These are phyloP conservation scores for Mantis religiosa DNA, from an alignment of 2,888 invertebrate species.

Conservation along the genomic window DNA sequence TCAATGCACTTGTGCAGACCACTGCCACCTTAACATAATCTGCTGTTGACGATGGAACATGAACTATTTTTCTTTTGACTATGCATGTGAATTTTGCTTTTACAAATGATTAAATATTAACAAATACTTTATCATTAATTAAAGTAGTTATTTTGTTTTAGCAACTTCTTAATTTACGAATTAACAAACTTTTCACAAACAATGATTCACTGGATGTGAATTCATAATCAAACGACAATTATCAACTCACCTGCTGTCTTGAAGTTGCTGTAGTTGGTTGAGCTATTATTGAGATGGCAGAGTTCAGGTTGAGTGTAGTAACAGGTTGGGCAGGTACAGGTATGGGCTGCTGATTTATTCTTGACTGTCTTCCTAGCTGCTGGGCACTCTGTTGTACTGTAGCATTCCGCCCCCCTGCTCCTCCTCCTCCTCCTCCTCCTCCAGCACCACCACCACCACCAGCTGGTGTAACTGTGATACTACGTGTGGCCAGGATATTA, in stretches of 20 bases:
- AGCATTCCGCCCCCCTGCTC: constrained; percentile 9
- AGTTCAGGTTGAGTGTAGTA: constrained; percentile 51
- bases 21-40: too few species aligned
- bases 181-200: too few species aligned
- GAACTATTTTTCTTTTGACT: too few species aligned
- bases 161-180: too few species aligned
- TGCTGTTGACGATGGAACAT: too few species aligned
- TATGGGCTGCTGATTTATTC: constrained; percentile 25
- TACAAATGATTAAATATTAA: too few species aligned
- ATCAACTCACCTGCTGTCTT: constrained; percentile 32
- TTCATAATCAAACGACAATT: neutral
- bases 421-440: too few species aligned
- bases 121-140: too few species aligned
- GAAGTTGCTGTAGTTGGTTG: constrained; percentile 44
- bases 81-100: too few species aligned
- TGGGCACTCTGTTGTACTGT: constrained; percentile 44
- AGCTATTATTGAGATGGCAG: constrained; percentile 56
- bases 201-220: too few species aligned
- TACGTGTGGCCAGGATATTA: constrained; percentile 69
- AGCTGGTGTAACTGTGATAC: constrained; percentile 71
- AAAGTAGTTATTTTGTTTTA: too few species aligned
- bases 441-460: constrained; percentile 24
- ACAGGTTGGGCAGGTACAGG: constrained; percentile 41
- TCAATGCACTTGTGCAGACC: too few species aligned
- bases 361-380: constrained; percentile 35